Conservation (phyloP, 2,797 vertebrate genomes). For the Scyliorhinus canicula region DNA sequence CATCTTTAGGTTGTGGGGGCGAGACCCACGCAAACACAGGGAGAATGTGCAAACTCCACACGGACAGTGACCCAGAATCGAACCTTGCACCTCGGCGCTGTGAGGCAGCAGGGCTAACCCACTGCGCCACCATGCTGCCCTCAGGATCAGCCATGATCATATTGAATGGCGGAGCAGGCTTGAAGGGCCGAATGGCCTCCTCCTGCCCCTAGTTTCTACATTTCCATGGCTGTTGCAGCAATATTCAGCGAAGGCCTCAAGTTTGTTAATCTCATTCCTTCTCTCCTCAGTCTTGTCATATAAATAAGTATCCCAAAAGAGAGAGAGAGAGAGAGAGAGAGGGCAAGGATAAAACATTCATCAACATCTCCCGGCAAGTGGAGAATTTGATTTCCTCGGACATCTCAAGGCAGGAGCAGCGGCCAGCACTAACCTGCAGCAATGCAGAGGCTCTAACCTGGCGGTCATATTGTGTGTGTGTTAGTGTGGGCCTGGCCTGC, state of each 20-base stretch:
- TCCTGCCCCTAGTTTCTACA: no score
- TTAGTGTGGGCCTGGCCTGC: conserved; percentile 59
- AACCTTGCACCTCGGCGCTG: no score
- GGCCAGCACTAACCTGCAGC: not conserved
- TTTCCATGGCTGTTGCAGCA: not conserved
- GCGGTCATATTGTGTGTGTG: not conserved
- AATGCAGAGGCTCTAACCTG: not conserved
- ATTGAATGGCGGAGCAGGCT: no score
- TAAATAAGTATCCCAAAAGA: not conserved
- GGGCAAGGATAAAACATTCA: not conserved
- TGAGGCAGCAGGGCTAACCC: no score
- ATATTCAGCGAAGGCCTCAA: not conserved
- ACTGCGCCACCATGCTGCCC: no score
- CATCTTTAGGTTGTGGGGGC: no score
- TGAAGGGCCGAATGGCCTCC: no score
- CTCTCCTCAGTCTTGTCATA: not conserved
- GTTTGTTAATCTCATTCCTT: not conserved
- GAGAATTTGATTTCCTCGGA: not conserved
- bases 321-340: not conserved
- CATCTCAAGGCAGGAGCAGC: not conserved
- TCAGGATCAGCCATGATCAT: no score
- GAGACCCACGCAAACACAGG: no score
- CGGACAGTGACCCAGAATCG: no score
- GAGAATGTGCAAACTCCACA: no score
- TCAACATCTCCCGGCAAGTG: conserved; percentile 3